Evolutionary conservation across 2,113 vertebrate species (phyloP).

Genomic region (Coreoperca whiteheadi): DNA sequence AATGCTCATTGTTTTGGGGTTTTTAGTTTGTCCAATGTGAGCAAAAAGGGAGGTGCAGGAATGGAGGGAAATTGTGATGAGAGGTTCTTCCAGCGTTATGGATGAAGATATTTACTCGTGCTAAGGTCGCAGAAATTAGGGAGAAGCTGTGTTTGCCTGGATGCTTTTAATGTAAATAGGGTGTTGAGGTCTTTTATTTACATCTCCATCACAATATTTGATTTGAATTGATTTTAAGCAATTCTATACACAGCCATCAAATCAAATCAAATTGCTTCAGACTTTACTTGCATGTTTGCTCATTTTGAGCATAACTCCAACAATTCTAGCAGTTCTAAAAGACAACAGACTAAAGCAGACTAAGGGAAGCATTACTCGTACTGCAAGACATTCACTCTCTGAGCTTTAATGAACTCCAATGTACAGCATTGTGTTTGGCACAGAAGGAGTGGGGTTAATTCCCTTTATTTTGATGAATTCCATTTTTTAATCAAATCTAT

Average conservation of each 20-base stretch:
- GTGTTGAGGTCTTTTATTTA: slow-evolving; percentile 2
- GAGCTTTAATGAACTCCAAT: not conserved
- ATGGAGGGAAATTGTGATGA: slow-evolving; percentile 11
- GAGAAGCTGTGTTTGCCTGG: slow-evolving; percentile 1
- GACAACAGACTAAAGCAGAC: not conserved
- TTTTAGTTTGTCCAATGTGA: slow-evolving; percentile 59
- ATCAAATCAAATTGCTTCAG: not conserved
- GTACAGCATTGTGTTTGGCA: not conserved
- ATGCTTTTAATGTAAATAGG: slow-evolving; percentile 14
- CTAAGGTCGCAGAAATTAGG: slow-evolving; percentile 46
- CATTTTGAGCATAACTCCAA: not conserved
- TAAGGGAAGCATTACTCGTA: not conserved
- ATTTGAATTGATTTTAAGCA: slow-evolving; percentile 13
- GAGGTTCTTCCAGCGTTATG: slow-evolving; percentile 30
- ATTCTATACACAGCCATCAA: not conserved
- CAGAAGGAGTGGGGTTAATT: not conserved
- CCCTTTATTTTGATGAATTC: slow-evolving; percentile 5
- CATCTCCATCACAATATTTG: not conserved
- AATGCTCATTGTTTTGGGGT: slow-evolving; percentile 76
- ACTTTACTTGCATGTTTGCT: not conserved
- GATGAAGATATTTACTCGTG: slow-evolving; percentile 43
- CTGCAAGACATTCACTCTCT: too few relatives aligned
- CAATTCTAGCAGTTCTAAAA: not conserved
- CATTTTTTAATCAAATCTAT: slow-evolving; percentile 9
- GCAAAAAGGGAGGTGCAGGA: slow-evolving; percentile 25